Base-by-base conservation (phyloP, 2,797 vertebrate species). In the Onychomys leucogaster region DNA sequence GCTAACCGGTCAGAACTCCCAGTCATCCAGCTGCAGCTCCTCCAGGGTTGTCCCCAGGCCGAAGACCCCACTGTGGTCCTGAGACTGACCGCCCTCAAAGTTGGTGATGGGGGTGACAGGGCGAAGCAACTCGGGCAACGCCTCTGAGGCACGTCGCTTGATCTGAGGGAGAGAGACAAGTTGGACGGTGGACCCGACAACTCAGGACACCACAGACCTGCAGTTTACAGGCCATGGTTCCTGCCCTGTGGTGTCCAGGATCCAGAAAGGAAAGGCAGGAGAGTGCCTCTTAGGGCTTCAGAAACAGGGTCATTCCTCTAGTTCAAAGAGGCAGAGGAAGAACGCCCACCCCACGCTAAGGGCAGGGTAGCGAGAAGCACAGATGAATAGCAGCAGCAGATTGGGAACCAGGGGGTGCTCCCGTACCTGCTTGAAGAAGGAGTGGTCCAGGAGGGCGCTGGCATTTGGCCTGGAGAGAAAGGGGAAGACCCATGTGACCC, bases 381-480 rank as follows among this genome's bases (percentile, higher is more conserved):
- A 77, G 57, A 61, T 43, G 37, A 83, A n/a, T n/a, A n/a, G 77
- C n/a, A 71, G 49, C 21, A n/a, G 41, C 34, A 73, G 65, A 65
- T 25, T 75, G 5, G 71, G 41, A 75, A 43, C 27, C 10, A 13
- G 46, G 14, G 84, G 82, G 52, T 0, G 2, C 25, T 91, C 34
- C 93, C 98, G 97, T 98, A 99, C 99, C 99, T 99, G 99, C 98
- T 99, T 99, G 98, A 99, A 99, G 98, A 99, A 99, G 27, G 99
- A 99, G 98, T 99, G 99, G 92, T 99, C 99, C 93, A 99, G 99
- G 83, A 99, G 99, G 93, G 99, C 84, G 73, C 98, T 98, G 89
- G 99, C 99, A 0, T 99, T 99, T 0, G 99, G 99, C 98, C 99
- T 99, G 98, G 12, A 94, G 93, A 97, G 67, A 94, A 71, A 97